Evolutionary conservation across 37 sponge, comb jelly and placozoan genomes (phyloP), one percentile per base, ranked within the genome.

Genomic region (Crambe crambe): DNA sequence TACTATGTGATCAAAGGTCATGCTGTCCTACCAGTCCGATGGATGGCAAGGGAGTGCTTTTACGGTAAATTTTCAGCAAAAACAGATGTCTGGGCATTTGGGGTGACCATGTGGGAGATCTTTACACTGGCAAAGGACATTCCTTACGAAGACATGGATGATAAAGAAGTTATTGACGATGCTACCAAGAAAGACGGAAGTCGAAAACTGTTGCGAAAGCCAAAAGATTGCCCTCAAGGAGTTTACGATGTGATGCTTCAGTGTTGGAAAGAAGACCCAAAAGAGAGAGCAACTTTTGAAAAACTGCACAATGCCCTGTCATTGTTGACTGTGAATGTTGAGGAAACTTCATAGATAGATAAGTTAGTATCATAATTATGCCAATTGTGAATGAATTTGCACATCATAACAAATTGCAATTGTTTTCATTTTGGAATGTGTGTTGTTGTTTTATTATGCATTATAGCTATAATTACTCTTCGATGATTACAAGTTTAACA

Each of bases 41-140:
- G 94, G 94, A 94, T 94, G 94, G 80, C 94, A 18, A 81, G 36
- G 3, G 94, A 94, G 75, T 80, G 90, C 66, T 94, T 94, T 67
- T 89, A 87, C 68, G 94, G 94, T 0, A 78, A 66, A 47, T 94
- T 94, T 73, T 83, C 94, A 25, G 74, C 75, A 32, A 94, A 94
- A 72, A 68, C 94, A 1, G 94, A 94, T 72, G 88, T 87, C 12
- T 94, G 90, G 87, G 84, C 87, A 31, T 91, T 79, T 75, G 92
- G 92, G 5, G 87, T 91, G 26, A 87, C 85, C 1, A 73, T 94
- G 77, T 94, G 94, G 94, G 94, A 94, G 85, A 79, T 94, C 2
- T 89, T 89, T 77, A 86, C 76, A 18, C 79, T 89, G 34, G 70
- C 85, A 35, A 73, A 87, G 70, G 40, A 76, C n/a, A 60, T 73